Evolutionary conservation across 2,797 vertebrate species (phyloP), one percentile per base, ranked within the genome.

Genomic region (Eurystomus glaucurus): DNA sequence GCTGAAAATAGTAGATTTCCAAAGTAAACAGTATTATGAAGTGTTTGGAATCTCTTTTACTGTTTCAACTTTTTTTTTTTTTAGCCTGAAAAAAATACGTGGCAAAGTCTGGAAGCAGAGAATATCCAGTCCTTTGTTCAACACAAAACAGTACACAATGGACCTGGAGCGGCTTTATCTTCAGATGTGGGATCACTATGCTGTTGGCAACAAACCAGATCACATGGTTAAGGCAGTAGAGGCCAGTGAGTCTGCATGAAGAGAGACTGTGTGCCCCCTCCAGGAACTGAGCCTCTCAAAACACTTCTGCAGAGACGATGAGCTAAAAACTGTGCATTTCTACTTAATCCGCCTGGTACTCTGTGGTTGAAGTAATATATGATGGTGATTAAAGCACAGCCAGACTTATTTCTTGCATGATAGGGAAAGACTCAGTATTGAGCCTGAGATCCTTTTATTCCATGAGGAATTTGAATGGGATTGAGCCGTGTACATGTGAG

Each of bases 91-190:
- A 98, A 99, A 99, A 98, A 98, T 99, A 33, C 98, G 99, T 74
- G 98, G 99, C 35, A 99, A 99, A 43, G 99, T 99, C 16, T 99
- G 99, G 99, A 99, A 99, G 97, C 99, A 99, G 97, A 99, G 99
- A 84, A 99, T 99, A 98, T 99, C 99, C 97, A 99, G 99, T 95
- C 99, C 99, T 20, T 98, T 99, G 72, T 99, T 99, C 98, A 99
- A 99, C 98, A 99, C 99, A 39, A 99, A 99, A 97, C 99, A 99
- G 97, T 99, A 99, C 98, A 99, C 99, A 20, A 98, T 98, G 65
- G 99, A 99, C 94, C 98, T 99, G 98, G 99, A 99, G 98, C 98
- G 98, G 92, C 99, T 99, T 14, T 99, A 99, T 92, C 98, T 99
- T 57, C 99, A 99, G 98, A 99, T 99, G 99, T 99, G 99, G 99